phyloP scores from a whole-genome alignment of 2,888 invertebrate species.

The Tanypteryx hageni region DNA sequence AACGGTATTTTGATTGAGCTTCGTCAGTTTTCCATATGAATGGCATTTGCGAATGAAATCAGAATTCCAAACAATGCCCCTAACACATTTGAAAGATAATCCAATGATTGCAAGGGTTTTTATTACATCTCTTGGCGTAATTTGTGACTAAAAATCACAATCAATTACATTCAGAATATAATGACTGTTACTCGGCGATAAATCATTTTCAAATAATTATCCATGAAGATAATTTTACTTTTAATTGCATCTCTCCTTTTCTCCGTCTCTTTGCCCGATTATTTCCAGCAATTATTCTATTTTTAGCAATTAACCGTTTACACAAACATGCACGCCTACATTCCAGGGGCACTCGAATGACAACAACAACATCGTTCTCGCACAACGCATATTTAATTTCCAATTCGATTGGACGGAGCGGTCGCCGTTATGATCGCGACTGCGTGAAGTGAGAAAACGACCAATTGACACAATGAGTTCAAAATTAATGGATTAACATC shows the following conservation, averaged over 20 bases:
- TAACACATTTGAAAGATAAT: not conserved
- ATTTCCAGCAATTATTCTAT: no score
- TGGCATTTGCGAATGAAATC: not conserved
- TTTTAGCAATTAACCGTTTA: no score
- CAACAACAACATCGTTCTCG: no score
- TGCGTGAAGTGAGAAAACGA: not conserved
- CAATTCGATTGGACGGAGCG: not conserved
- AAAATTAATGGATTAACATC: constrained; percentile 17
- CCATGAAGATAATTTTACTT: not conserved
- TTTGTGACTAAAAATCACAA: not conserved
- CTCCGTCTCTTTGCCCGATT: no score
- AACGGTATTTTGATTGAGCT: not conserved
- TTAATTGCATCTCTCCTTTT: not conserved
- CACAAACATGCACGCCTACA: no score
- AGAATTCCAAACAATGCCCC: not conserved
- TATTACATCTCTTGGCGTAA: not conserved
- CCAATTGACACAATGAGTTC: not conserved
- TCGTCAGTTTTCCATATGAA: not conserved
- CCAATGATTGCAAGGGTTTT: not conserved
- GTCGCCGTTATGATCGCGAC: not conserved
- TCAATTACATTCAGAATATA: not conserved
- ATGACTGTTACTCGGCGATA: not conserved
- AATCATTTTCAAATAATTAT: not conserved
- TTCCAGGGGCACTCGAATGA: no score
- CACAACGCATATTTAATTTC: not conserved